phyloP scores from a whole-genome alignment of 2,888 invertebrate genomes.

The Boloria selene region DNA sequence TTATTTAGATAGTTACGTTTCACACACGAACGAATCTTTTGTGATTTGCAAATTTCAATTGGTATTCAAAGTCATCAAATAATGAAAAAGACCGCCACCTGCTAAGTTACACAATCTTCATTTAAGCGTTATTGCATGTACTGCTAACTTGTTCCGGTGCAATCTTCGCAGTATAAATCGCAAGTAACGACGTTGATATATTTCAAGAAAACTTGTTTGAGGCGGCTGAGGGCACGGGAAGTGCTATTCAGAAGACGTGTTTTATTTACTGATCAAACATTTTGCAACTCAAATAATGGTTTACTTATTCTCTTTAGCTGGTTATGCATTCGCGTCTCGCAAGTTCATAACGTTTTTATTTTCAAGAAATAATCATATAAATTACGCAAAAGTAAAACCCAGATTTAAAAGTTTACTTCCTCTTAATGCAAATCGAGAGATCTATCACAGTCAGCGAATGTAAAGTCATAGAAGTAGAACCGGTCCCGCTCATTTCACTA shows the following conservation, averaged over 20 bases:
- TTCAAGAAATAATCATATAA: not conserved
- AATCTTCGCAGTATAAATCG: too few species aligned
- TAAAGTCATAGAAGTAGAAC: not conserved
- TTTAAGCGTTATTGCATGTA: not conserved
- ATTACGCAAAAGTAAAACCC: not conserved
- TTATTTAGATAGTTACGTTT: too few species aligned
- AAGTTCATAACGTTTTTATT: conserved; percentile 5
- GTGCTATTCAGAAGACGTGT: conserved; percentile 5
- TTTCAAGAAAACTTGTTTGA: conserved; percentile 1
- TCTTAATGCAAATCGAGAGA: not conserved
- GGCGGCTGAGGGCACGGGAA: conserved; percentile 8
- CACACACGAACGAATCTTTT: too few species aligned
- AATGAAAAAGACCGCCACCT: not conserved
- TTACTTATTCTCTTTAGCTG: not conserved
- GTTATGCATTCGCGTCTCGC: conserved; percentile 10
- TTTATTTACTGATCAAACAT: conserved; percentile 5
- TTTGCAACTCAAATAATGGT: conserved; percentile 7
- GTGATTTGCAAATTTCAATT: too few species aligned
- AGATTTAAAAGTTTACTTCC: not conserved
- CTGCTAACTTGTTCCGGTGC: not conserved
- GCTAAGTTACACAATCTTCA: not conserved
- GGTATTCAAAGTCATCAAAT: not conserved
- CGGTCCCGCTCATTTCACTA: conserved; percentile 4
- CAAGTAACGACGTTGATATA: not conserved
- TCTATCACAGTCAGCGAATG: not conserved